Base-by-base conservation (phyloP, 2,888 invertebrate species). In the Actias luna region DNA sequence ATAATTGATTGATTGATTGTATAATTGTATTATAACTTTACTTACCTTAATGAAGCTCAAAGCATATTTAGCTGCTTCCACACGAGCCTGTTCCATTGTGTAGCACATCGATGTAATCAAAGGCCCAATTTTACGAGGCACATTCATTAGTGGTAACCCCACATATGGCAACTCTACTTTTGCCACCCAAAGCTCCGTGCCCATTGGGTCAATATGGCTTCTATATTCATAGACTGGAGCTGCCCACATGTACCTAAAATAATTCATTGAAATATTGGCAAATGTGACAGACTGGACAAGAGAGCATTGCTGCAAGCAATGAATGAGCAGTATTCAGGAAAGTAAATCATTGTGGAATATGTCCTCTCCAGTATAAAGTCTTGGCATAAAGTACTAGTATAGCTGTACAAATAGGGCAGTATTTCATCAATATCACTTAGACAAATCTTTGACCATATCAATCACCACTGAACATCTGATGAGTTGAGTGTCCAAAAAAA, bases 41-140 rank as follows among this genome's bases (percentile, higher is more conserved):
- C 46, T 62, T 74, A 89, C 91, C 83, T 89, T 88, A 7, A 92
- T 84, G 16, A 76, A 76, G 63, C 82, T 76, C 0, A 92, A 67
- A 0, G 87, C 88, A 61, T 69, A 73, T 60, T 87, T 84, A 0
- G 92, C 91, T 5, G 89, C 90, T 63, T 88, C 87, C 0, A 83
- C 76, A 35, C 84, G 77, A 0, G 91, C 89, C 67, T 88, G 85
- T 29, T 83, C 80, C 64, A 84, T 65, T 1, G 84, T 79, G 62
- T 68, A 68, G 64, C 86, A 88, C 1, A 83, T 68, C 8, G 80
- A 70, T 0, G 89, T 83, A 1, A 70, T 10, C 0, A 89, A 52
- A 0, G 92, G 92, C 0, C 91, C 91, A 39, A 92, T 67, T 25
- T 69, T 69, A 1, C 77, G 74, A 0, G 89, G 84, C 0, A 68